Conservation (phyloP, 2,888 invertebrate species). For the Rhorus exstirpatorius region DNA sequence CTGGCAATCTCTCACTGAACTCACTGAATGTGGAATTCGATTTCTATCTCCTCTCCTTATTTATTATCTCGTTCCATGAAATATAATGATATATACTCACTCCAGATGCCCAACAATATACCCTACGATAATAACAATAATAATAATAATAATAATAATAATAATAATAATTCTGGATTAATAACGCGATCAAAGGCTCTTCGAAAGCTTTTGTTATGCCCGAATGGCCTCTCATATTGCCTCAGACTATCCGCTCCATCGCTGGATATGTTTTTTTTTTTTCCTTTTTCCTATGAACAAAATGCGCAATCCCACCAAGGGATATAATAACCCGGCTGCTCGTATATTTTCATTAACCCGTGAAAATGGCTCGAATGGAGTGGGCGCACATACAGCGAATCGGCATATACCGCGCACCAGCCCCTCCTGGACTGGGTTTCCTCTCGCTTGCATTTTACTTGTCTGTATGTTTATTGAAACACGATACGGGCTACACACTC, state of each 20-base stretch:
- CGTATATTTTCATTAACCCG: conserved; percentile 43
- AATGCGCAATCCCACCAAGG: conserved; percentile 14
- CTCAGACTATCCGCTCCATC: not conserved
- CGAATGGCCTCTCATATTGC: not conserved
- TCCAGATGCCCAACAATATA: not conserved
- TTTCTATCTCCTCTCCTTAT: not conserved
- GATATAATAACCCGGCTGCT: conserved; percentile 27
- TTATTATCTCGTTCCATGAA: not conserved
- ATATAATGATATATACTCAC: not conserved
- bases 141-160: not conserved
- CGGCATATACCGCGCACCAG: not conserved
- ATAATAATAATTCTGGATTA: not conserved
- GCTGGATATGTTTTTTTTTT: not conserved
- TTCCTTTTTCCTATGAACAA: conserved; percentile 20
- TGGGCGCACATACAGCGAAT: not conserved
- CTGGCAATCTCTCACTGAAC: not conserved
- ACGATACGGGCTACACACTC: not conserved
- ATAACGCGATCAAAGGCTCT: conserved; percentile 9
- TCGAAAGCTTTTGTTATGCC: not conserved
- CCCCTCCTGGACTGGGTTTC: not conserved
- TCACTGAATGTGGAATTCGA: not conserved
- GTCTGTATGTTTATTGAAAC: conserved; percentile 41
- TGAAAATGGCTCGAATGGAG: conserved; percentile 24
- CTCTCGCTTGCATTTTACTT: conserved; percentile 41
- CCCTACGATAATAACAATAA: not conserved